Evolutionary conservation across 2,888 invertebrate genomes (phyloP).

Genomic region (Hoplodrina blanda): DNA sequence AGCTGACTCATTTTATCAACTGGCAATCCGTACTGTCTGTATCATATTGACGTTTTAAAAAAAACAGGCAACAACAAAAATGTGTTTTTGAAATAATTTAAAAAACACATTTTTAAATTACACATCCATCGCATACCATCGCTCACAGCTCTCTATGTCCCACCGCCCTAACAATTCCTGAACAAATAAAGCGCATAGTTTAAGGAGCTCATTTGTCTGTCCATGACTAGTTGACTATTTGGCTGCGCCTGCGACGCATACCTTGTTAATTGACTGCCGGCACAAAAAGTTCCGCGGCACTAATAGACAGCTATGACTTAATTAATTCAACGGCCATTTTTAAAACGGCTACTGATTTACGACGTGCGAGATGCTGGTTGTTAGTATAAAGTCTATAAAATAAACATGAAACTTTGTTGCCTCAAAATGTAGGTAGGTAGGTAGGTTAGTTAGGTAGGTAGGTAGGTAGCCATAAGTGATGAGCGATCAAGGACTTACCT

Average conservation of each 20-base stretch:
- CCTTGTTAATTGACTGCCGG: conserved; percentile 67
- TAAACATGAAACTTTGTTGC: conserved; percentile 8
- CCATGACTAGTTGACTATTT: conserved; percentile 55
- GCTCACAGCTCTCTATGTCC: conserved; percentile 9
- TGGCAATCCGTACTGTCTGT: too few species aligned
- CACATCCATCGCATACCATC: conserved; percentile 3
- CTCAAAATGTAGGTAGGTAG: not conserved
- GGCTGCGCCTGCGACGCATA: conserved; percentile 54
- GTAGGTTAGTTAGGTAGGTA: not conserved
- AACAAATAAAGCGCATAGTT: conserved; percentile 64
- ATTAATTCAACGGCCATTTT: conserved; percentile 51
- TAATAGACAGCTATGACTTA: conserved; percentile 53
- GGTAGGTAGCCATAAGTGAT: too few species aligned
- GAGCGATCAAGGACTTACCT: too few species aligned
- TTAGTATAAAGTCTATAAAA: conserved; percentile 1
- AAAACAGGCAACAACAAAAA: too few species aligned
- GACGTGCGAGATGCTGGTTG: conserved; percentile 8
- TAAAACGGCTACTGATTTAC: conserved; percentile 50
- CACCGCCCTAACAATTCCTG: conserved; percentile 22
- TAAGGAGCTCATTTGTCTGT: conserved; percentile 66
- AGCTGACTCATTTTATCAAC: too few species aligned
- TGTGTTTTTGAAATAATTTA: too few species aligned
- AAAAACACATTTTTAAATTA: not conserved
- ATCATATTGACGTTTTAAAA: too few species aligned
- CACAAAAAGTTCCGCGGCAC: conserved; percentile 51